phyloP scores from a whole-genome alignment of 1,140 invertebrate species.

The Pomacea maculata region DNA sequence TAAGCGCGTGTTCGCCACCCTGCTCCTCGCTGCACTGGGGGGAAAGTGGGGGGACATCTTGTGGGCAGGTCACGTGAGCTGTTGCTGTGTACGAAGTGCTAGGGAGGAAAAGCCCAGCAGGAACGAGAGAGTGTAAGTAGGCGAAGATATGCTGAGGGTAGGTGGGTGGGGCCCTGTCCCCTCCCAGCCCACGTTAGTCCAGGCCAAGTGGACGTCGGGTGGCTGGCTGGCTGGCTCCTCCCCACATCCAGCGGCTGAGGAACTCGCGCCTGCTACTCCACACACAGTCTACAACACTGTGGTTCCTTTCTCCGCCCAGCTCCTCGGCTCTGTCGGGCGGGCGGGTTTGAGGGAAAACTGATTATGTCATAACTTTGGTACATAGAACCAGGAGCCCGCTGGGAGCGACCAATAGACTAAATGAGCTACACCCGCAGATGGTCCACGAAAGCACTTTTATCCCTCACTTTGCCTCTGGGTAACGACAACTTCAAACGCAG shows the following conservation, averaged over 20 bases:
- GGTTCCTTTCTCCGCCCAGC: conserved; percentile 2
- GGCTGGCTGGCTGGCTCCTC: not conserved
- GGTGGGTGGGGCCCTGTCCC: not conserved
- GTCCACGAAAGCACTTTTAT: conserved; percentile 19
- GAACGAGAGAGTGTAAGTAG: too few relatives aligned
- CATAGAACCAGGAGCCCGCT: conserved; percentile 14
- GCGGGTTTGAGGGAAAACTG: conserved; percentile 7
- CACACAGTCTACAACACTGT: not conserved
- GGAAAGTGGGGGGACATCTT: too few relatives aligned
- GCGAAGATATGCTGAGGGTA: not conserved
- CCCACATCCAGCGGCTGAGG: not conserved
- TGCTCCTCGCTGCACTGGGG: too few relatives aligned
- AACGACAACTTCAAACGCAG: conserved; percentile 23
- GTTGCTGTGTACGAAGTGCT: too few relatives aligned
- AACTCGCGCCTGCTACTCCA: not conserved
- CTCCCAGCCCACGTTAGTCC: not conserved
- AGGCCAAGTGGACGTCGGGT: not conserved
- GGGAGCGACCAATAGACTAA: conserved; percentile 14
- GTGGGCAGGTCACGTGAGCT: too few relatives aligned
- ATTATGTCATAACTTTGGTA: conserved; percentile 23
- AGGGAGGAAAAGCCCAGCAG: too few relatives aligned
- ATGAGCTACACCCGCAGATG: conserved; percentile 22
- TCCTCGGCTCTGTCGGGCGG: not conserved
- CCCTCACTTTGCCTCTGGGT: conserved; percentile 8
- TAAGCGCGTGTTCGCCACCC: too few relatives aligned